Evolutionary conservation across 53 echinoderm and acorn worm genomes (phyloP), one percentile per base, ranked within the genome.

Genomic region (Holothuria scabra): DNA sequence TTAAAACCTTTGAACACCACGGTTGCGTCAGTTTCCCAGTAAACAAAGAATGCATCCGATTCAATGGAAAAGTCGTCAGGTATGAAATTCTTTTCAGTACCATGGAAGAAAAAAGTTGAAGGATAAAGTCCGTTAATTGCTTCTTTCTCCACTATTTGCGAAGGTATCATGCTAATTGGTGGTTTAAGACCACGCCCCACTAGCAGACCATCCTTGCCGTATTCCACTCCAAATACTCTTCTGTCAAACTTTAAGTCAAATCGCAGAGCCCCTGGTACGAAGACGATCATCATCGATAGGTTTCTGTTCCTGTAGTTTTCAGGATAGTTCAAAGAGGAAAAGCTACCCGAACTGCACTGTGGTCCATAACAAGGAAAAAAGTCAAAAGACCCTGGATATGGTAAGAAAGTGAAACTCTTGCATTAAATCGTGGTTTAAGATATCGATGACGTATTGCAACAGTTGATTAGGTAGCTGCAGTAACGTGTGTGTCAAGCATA

Each of bases 1-100:
- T 28, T 72, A 25, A 72, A 72, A 23, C 72, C 72, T 6, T n/a
- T 6, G 46, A 44, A 46, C 5, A 24, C 46, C 13, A 72, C 26
- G 48, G 46, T 72, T 4, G 48, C 8, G 37, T 72, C 72, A 46
- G 72, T 72, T 10, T n/a, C 23, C 44, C 44, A 72, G 46, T 48
- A 72, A 46, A 72, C 25, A 14, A 44, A 72, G 46, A 72, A 46
- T 25, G 72, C 23, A 16, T 72, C 72, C 13, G 12, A 46, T 22
- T 12, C n/a, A 72, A 72, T 72, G 16, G 72, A 32, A 46, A 72
- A 72, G 23, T 72, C 72, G n/a, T 20, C 44, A 21, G 72, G 72
- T 13, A n/a, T 20, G n/a, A n/a, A n/a, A n/a, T n/a, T n/a, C n/a
- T n/a, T n/a, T 8, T 72, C 72, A 21, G 24, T 46, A 8, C 72